A percentile compares a stretch with the other conserved stretches of the same genome.
phyloP scores from a whole-genome alignment of 2,888 invertebrate genomes.

The Sceliomorpha sp. region DNA sequence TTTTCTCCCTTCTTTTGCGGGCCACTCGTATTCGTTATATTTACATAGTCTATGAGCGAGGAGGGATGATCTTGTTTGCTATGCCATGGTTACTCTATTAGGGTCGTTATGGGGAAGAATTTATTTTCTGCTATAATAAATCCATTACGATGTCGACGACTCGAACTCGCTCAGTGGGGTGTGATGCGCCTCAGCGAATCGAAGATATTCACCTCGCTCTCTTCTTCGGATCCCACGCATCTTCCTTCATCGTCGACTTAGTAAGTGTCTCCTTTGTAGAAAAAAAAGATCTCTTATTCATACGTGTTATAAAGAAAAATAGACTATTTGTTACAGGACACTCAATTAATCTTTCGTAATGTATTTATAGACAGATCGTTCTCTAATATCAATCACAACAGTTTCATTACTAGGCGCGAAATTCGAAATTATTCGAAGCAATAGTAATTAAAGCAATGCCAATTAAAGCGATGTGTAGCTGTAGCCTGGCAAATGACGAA shows the following conservation, averaged over 20 bases:
- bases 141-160: constrained; percentile 74
- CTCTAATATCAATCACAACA: no score
- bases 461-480: no score
- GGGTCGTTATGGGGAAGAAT: constrained; percentile 77
- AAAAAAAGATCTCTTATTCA: background rate
- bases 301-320: background rate
- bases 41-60: constrained; percentile 77
- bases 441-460: no score
- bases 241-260: constrained; percentile 22
- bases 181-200: constrained; percentile 54
- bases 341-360: no score
- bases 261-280: background rate
- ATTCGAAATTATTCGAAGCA: no score
- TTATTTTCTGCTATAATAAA: constrained; percentile 80
- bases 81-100: constrained; percentile 77
- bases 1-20: constrained; percentile 42
- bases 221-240: constrained; percentile 14
- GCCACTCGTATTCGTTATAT: constrained; percentile 64
- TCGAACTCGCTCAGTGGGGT: constrained; percentile 61
- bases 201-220: constrained; percentile 39
- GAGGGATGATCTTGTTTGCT: constrained; percentile 80
- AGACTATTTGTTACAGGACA: no score
- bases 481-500: no score
- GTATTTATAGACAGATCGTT: no score
- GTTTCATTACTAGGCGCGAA: no score